These are phyloP conservation scores for Drosophila setifemur DNA, from an alignment of 1,140 invertebrate genomes.

Conservation along the genomic window DNA sequence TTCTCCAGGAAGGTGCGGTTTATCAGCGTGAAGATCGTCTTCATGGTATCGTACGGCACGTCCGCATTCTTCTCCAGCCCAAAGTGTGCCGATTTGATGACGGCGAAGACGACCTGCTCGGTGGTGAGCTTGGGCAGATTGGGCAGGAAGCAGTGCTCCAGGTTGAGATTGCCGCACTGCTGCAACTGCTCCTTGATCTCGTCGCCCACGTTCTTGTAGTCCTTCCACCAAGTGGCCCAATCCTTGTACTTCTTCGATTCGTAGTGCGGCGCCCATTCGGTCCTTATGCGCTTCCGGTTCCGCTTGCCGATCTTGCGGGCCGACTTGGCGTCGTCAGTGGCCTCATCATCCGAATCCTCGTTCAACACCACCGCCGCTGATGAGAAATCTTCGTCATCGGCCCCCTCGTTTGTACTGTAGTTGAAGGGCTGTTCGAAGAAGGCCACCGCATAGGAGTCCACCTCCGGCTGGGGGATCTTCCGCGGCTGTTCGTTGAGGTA, in stretches of 20 bases:
- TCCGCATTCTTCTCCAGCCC: conserved; percentile 55
- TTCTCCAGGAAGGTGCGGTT: conserved; percentile 63
- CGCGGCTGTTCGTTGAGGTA: conserved; percentile 48
- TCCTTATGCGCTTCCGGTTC: conserved; percentile 46
- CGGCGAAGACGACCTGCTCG: conserved; percentile 54
- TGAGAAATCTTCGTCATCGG: conserved; percentile 50
- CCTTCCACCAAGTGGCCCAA: conserved; percentile 59
- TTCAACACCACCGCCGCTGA: conserved; percentile 32
- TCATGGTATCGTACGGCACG: conserved; percentile 61
- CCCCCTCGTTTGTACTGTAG: conserved; percentile 60
- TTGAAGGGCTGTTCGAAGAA: conserved; percentile 63
- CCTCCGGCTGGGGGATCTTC: conserved; percentile 54
- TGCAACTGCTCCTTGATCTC: conserved; percentile 46
- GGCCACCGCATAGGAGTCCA: conserved; percentile 57
- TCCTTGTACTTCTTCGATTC: conserved; percentile 46
- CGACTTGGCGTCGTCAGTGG: conserved; percentile 30
- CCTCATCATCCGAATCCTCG: conserved; percentile 22
- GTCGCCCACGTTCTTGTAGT: conserved; percentile 49
- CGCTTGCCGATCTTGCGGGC: conserved; percentile 51
- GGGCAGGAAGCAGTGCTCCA: conserved; percentile 60
- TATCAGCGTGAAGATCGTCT: conserved; percentile 63
- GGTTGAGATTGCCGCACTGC: conserved; percentile 42
- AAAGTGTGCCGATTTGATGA: conserved; percentile 53
- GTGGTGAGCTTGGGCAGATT: conserved; percentile 53
- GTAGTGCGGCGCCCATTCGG: conserved; percentile 39